These are phyloP conservation scores for Sinonovacula constricta DNA, from an alignment of 1,140 invertebrate genomes.

Conservation along the genomic window DNA sequence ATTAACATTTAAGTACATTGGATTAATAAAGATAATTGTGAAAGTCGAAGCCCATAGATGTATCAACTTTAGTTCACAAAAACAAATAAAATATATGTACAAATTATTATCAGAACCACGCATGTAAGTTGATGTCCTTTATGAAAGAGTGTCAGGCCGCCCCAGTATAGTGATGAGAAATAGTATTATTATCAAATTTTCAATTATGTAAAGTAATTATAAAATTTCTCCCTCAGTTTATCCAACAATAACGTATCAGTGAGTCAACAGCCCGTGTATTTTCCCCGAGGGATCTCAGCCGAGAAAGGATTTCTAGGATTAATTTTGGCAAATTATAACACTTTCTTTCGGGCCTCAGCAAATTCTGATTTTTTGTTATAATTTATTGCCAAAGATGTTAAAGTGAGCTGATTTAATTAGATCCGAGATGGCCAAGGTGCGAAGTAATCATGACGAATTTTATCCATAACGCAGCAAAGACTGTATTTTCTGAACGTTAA, in stretches of 20 bases:
- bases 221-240: conserved; percentile 2
- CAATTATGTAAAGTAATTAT: conserved; percentile 48
- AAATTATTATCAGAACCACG: no score
- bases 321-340: not conserved
- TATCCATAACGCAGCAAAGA: no score
- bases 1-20: no score
- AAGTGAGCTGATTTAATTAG: not conserved
- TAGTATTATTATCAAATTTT: conserved; percentile 43
- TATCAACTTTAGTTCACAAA: no score
- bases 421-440: not conserved
- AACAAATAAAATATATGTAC: no score
- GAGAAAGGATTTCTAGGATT: not conserved
- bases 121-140: conserved; percentile 50
- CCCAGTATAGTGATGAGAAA: conserved; percentile 2
- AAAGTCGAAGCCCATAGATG: no score
- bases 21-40: no score
- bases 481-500: no score
- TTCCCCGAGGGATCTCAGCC: not conserved
- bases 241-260: conserved; percentile 5
- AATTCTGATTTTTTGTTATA: not conserved
- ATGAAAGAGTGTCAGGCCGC: conserved; percentile 5
- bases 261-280: conserved; percentile 19
- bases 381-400: not conserved
- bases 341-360: not conserved
- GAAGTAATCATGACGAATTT: not conserved